Evolutionary conservation across 2,797 vertebrate species (phyloP).

Genomic region (Loriculus beryllinus): DNA sequence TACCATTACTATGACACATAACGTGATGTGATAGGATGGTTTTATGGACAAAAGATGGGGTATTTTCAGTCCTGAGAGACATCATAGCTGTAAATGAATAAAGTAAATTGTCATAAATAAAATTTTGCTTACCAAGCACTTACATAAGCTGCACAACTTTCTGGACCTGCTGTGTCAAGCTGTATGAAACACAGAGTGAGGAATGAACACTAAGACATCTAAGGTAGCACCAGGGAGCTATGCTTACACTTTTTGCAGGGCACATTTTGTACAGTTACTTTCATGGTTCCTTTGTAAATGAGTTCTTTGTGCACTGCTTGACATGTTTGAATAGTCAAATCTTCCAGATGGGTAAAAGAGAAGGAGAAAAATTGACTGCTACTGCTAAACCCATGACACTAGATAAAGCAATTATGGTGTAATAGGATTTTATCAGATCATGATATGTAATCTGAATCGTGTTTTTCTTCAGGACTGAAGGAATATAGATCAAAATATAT

Average conservation of each 20-base stretch:
- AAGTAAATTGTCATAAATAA: not conserved
- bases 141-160: accelerated
- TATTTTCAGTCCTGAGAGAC: not conserved
- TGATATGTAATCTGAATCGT: not conserved
- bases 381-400: too few relatives aligned
- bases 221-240: not conserved
- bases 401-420: not conserved
- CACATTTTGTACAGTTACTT: not conserved
- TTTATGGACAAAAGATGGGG: not conserved
- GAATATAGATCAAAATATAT: not conserved
- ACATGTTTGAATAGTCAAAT: not conserved
- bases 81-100: not conserved
- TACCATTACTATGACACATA: not conserved
- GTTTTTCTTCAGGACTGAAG: not conserved
- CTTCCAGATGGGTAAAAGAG: not conserved
- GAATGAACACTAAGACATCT: not conserved
- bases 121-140: not conserved
- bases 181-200: not conserved
- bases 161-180: not conserved
- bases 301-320: not conserved
- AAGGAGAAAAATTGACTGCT: too few relatives aligned
- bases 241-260: not conserved
- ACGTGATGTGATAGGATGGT: accelerated
- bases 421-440: not conserved
- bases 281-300: not conserved